Conservation (phyloP, 2,113 vertebrate species). For the Ariopsis seemanni region DNA sequence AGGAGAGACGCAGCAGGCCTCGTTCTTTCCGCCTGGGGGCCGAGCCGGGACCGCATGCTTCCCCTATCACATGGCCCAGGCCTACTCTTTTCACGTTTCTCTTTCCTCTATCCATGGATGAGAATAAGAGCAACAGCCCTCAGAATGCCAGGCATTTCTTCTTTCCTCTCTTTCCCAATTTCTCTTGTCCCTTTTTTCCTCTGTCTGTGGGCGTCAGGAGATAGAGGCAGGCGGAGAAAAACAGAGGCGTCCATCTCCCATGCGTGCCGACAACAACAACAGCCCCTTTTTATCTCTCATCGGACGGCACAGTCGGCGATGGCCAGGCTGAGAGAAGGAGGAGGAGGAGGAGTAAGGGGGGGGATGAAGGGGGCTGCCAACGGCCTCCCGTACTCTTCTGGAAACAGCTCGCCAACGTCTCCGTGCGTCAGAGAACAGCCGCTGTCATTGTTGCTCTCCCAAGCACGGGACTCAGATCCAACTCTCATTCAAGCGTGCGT, state of each 20-base stretch:
- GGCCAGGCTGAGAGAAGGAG: slow-evolving; percentile 62
- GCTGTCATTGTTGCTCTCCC: slow-evolving; percentile 70
- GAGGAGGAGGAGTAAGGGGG: slow-evolving; percentile 60
- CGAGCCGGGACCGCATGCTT: slow-evolving; percentile 82
- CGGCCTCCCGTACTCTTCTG: slow-evolving; percentile 72
- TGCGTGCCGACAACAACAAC: slow-evolving; percentile 67
- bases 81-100: slow-evolving; percentile 56
- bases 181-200: slow-evolving; percentile 48
- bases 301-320: slow-evolving; percentile 66
- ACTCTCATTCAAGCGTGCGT: slow-evolving; percentile 58
- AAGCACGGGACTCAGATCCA: slow-evolving; percentile 57
- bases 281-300: slow-evolving; percentile 71
- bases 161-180: slow-evolving; percentile 42
- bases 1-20: slow-evolving; percentile 93
- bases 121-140: slow-evolving; percentile 59
- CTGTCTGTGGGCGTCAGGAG: slow-evolving; percentile 62
- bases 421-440: slow-evolving; percentile 73
- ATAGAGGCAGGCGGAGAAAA: slow-evolving; percentile 61
- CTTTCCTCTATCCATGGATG: slow-evolving; percentile 58
- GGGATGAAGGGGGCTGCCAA: slow-evolving; percentile 60
- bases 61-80: slow-evolving; percentile 84
- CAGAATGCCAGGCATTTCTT: slow-evolving; percentile 62
- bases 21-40: slow-evolving; percentile 87
- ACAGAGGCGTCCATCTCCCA: slow-evolving; percentile 68
- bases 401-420: slow-evolving; percentile 72